A percentile compares a stretch with the other conserved stretches of the same genome.
Conservation (phyloP, 2,888 invertebrate genomes). For the Eremobia ochroleuca region DNA sequence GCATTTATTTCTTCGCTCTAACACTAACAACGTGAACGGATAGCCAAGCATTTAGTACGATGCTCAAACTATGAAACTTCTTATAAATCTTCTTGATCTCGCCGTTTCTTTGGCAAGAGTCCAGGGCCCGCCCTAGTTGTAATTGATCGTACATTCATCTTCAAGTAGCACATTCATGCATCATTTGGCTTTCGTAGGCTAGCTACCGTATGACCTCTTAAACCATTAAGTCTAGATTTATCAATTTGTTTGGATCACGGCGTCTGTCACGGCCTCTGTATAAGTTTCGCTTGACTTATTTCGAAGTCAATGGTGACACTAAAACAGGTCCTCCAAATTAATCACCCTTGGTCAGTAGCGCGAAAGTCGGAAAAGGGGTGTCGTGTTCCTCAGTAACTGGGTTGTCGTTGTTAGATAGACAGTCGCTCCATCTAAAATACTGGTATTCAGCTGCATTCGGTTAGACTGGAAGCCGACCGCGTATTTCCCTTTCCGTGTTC, state of each 20-base stretch:
- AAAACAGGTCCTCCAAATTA: background rate
- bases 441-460: background rate
- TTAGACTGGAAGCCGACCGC: background rate
- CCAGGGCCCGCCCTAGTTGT: constrained; percentile 46
- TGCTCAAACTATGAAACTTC: constrained; percentile 22
- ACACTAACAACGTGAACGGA: constrained; percentile 5
- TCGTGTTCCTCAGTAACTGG: too few species aligned
- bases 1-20: background rate
- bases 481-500: too few species aligned
- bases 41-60: constrained; percentile 17
- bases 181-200: constrained; percentile 16
- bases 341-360: background rate
- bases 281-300: background rate
- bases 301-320: background rate
- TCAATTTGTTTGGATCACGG: background rate
- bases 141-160: constrained; percentile 42
- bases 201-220: constrained; percentile 1
- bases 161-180: constrained; percentile 44
- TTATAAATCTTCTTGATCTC: constrained; percentile 51
- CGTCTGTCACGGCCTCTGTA: background rate
- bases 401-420: too few species aligned
- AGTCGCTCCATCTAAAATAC: background rate
- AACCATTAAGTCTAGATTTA: background rate
- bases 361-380: too few species aligned
- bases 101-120: constrained; percentile 34